phyloP scores from a whole-genome alignment of 2,113 vertebrate species.

The Xenopus borealis region DNA sequence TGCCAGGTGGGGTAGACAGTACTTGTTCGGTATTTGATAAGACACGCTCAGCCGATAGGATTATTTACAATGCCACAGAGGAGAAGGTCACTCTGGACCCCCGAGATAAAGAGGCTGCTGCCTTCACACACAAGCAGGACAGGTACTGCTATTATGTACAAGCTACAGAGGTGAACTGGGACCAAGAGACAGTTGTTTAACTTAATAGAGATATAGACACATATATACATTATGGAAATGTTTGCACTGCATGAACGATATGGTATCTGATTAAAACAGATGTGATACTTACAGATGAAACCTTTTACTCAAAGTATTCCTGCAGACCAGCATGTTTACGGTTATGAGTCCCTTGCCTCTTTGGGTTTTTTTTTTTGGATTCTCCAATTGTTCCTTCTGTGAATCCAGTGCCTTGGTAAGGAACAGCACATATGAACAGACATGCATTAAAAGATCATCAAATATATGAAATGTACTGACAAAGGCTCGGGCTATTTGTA shows the following conservation, averaged over 20 bases:
- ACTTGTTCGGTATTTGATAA: slow-evolving; percentile 66
- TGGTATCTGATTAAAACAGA: slow-evolving; percentile 56
- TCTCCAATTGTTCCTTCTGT: slow-evolving; percentile 24
- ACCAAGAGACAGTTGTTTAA: slow-evolving; percentile 75
- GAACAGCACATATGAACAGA: slow-evolving; percentile 7
- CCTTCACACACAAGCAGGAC: slow-evolving; percentile 72
- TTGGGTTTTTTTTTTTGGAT: slow-evolving; percentile 7
- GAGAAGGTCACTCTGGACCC: slow-evolving; percentile 69
- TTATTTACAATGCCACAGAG: slow-evolving; percentile 57
- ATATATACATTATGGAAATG: slow-evolving; percentile 52
- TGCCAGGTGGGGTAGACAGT: slow-evolving; percentile 49
- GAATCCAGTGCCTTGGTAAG: slow-evolving; percentile 38
- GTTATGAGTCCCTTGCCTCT: slow-evolving; percentile 51
- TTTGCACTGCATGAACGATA: slow-evolving; percentile 64
- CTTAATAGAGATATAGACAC: slow-evolving; percentile 39
- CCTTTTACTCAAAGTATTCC: slow-evolving; percentile 59
- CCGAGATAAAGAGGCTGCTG: slow-evolving; percentile 67
- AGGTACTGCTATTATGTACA: slow-evolving; percentile 78
- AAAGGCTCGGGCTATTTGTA: slow-evolving; percentile 24
- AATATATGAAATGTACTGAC: slow-evolving; percentile 2
- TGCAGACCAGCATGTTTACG: slow-evolving; percentile 68
- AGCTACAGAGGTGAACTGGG: slow-evolving; percentile 63
- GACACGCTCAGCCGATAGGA: slow-evolving; percentile 58
- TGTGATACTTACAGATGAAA: slow-evolving; percentile 57
- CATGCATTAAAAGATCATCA: neutral